Base-by-base conservation (phyloP, 2,888 invertebrate genomes). In the Spodoptera picta region DNA sequence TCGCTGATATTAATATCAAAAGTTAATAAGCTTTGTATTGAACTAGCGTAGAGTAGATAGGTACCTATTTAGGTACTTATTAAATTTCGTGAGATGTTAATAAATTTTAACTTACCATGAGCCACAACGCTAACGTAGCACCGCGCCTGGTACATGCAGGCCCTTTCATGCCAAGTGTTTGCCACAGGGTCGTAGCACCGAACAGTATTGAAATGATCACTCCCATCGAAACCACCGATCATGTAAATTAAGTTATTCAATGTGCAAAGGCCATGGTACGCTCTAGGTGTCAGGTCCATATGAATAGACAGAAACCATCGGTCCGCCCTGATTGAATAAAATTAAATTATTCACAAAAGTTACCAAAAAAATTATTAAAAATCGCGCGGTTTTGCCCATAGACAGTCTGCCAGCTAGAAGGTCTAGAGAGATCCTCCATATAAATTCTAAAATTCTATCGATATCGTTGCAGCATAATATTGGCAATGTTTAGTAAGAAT, bases 141-240 rank as follows among this genome's bases (percentile, higher is more conserved):
- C 73, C 97, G 93, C 6, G 96, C 96, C 75, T 96, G 96, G 82
- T 97, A 97, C 98, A 98, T 98, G 83, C 97, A 96, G 4, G 97
- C 97, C 56, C 97, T 95, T 83, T 96, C 96, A 49, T 94, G 95
- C 98, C 98, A 98, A 46, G 95, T 95, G 82, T 97, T 96, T 1
- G 95, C 95, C 11, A 97, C 96, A 0, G 98, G 98, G 85, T 98
- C 96, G 87, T 97, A 98, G 81, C 97, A 97, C 59, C 98, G 96
- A 42, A 97, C 97, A 1, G 97, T 97, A 84, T 96, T 96, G 84
- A 98, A 96, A 75, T 98, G 96, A 71, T 97, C 96, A 63, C 95
- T 95, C 12, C 98, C 98, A 84, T 98, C 97, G 86, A 96, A 98
- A 1, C 98, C 98, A 4, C 98, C 98, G 73, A 98, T 97, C 92